These are phyloP conservation scores for Gambusia affinis DNA, from an alignment of 2,113 vertebrate genomes.

Conservation along the genomic window DNA sequence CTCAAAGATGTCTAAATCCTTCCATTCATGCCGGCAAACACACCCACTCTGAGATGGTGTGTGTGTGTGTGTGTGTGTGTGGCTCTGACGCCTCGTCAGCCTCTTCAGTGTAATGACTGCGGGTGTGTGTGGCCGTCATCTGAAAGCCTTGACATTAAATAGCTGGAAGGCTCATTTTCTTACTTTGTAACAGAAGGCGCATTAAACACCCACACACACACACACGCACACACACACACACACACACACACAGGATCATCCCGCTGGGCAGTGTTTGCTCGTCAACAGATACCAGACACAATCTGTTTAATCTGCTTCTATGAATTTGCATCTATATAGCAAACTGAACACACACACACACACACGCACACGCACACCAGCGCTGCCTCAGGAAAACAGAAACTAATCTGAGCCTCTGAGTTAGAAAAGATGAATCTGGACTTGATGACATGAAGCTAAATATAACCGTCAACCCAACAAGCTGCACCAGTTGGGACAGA, in stretches of 20 bases:
- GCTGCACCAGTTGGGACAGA: neutral
- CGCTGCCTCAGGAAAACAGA: slow-evolving; percentile 26
- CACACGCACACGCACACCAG: slow-evolving; percentile 22
- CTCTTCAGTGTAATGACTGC: slow-evolving; percentile 45
- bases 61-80: slow-evolving; percentile 17
- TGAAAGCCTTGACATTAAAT: slow-evolving; percentile 57
- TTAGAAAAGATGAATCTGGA: neutral
- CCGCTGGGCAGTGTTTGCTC: slow-evolving; percentile 63
- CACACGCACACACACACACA: slow-evolving; percentile 33
- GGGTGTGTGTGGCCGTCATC: slow-evolving; percentile 42
- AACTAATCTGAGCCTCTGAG: slow-evolving; percentile 38
- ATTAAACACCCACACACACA: slow-evolving; percentile 50
- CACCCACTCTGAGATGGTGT: slow-evolving; percentile 4
- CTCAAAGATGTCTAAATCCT: slow-evolving; percentile 44
- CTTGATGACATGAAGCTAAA: neutral
- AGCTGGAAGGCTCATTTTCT: slow-evolving; percentile 60
- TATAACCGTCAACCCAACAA: neutral
- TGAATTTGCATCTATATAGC: slow-evolving; percentile 59
- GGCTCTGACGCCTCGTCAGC: slow-evolving; percentile 49
- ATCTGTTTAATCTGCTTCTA: slow-evolving; percentile 68
- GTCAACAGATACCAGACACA: slow-evolving; percentile 64
- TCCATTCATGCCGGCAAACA: slow-evolving; percentile 36
- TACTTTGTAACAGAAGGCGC: slow-evolving; percentile 60
- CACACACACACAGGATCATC: slow-evolving; percentile 34
- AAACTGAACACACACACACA: slow-evolving; percentile 24